A percentile compares a stretch with the other conserved stretches of the same genome.
phyloP scores from a whole-genome alignment of 2,797 vertebrate species.

The Botia almorhae region DNA sequence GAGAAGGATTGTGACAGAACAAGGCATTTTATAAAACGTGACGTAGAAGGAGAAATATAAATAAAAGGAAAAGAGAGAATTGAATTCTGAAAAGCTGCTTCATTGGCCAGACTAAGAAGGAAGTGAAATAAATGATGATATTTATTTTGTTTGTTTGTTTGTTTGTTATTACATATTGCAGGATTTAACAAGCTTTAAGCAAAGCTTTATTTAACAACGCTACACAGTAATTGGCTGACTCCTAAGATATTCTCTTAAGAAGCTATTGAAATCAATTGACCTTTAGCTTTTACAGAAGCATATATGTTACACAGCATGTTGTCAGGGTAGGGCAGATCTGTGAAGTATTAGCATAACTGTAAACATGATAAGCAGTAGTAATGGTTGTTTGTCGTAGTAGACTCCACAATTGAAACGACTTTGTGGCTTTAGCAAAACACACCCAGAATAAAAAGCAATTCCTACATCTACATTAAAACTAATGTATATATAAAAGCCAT shows the following conservation, averaged over 20 bases:
- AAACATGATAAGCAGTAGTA: not conserved
- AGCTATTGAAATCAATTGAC: not conserved
- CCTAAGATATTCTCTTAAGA: not conserved
- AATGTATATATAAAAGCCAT: constrained; percentile 50
- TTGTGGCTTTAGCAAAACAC: not conserved
- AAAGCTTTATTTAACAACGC: not conserved
- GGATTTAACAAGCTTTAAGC: not conserved
- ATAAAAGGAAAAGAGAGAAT: constrained; percentile 52
- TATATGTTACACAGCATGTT: not conserved
- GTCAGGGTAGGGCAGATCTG: not conserved
- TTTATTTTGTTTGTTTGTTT: constrained; percentile 4
- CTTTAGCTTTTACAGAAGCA: not conserved
- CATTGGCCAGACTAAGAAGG: constrained; percentile 23
- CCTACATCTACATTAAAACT: constrained; percentile 8
- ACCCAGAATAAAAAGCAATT: not conserved
- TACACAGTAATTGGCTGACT: not conserved
- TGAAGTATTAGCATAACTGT: too few species aligned
- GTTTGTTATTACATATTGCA: not conserved
- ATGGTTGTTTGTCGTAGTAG: not conserved
- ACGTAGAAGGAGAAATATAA: constrained; percentile 69
- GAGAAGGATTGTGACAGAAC: constrained; percentile 58
- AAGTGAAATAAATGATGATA: constrained; percentile 24
- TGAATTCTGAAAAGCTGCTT: constrained; percentile 36
- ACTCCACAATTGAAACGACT: not conserved
- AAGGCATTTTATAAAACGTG: constrained; percentile 58